phyloP scores from a whole-genome alignment of 2,888 invertebrate genomes.

The Blera fallax region DNA sequence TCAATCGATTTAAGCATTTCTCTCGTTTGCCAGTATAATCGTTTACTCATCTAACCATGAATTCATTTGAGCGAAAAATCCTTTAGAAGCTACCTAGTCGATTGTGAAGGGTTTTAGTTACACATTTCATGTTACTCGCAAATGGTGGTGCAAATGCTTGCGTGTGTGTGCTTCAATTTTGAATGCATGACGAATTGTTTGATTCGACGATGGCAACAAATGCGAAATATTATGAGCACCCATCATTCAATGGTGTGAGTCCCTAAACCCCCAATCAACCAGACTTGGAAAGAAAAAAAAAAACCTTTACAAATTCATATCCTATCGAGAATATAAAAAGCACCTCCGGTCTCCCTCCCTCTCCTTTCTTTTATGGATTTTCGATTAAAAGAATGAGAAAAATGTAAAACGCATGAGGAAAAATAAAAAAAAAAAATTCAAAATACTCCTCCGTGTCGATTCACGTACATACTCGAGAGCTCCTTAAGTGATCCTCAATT shows the following conservation, averaged over 20 bases:
- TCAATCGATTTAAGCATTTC: slow-evolving; percentile 6
- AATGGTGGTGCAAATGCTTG: not conserved
- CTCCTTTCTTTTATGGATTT: not conserved
- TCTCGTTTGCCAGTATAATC: slow-evolving; percentile 18
- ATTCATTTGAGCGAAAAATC: slow-evolving; percentile 22
- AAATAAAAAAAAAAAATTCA: not conserved
- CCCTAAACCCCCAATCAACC: no score
- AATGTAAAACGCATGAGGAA: not conserved
- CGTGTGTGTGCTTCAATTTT: not conserved
- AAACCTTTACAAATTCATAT: not conserved
- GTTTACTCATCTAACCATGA: slow-evolving; percentile 16
- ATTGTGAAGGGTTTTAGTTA: not conserved
- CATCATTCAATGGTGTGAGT: no score
- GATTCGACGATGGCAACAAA: not conserved
- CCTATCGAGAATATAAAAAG: not conserved
- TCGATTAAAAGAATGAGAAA: slow-evolving; percentile 1
- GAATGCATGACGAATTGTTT: slow-evolving; percentile 11
- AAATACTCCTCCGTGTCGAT: not conserved
- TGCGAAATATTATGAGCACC: not conserved
- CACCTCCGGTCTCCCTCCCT: not conserved
- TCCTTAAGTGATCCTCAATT: slow-evolving; percentile 15
- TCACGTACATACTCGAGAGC: not conserved
- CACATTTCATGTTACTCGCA: not conserved
- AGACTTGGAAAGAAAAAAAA: no score
- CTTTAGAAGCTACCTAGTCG: slow-evolving; percentile 16